Evolutionary conservation across 1,140 invertebrate species (phyloP).

Genomic region (Galleria mellonella): DNA sequence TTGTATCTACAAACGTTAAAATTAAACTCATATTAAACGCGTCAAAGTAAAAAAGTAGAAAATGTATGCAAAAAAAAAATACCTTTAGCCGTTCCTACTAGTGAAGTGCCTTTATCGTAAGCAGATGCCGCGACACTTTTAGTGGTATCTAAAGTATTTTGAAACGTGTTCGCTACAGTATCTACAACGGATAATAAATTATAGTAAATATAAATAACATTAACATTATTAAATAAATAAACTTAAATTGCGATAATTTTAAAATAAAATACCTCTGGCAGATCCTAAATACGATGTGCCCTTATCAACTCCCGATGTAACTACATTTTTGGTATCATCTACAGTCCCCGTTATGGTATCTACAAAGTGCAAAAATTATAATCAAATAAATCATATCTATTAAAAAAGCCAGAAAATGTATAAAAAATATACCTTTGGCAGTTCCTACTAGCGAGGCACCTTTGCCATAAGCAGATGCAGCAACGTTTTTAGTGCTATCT

Average conservation of each 20-base stretch:
- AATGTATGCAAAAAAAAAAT: neutral
- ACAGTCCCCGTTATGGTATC: no score
- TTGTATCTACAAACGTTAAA: neutral
- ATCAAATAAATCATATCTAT: conserved; percentile 2
- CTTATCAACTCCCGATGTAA: conserved; percentile 8
- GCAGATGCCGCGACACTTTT: conserved; percentile 26
- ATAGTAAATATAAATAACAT: neutral
- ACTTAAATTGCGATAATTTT: neutral
- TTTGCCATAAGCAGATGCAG: conserved; percentile 37
- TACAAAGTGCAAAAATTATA: neutral
- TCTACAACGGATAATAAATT: conserved; percentile 12
- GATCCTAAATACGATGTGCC: conserved; percentile 7
- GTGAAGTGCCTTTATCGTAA: conserved; percentile 23
- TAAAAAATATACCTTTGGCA: conserved; percentile 38
- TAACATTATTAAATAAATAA: conserved; percentile 1
- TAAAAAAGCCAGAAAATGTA: neutral
- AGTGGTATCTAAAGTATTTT: conserved; percentile 16
- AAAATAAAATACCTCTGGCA: conserved; percentile 13
- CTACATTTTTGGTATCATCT: no score
- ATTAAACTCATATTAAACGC: no score
- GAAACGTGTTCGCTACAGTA: conserved; percentile 17
- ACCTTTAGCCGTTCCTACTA: conserved; percentile 14
- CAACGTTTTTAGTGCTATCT: conserved; percentile 47
- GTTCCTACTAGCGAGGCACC: conserved; percentile 28
- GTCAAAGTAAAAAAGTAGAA: no score